Evolutionary conservation across 1,140 invertebrate species (phyloP), one percentile per base, ranked within the genome.

Genomic region (Zophobas atratus): DNA sequence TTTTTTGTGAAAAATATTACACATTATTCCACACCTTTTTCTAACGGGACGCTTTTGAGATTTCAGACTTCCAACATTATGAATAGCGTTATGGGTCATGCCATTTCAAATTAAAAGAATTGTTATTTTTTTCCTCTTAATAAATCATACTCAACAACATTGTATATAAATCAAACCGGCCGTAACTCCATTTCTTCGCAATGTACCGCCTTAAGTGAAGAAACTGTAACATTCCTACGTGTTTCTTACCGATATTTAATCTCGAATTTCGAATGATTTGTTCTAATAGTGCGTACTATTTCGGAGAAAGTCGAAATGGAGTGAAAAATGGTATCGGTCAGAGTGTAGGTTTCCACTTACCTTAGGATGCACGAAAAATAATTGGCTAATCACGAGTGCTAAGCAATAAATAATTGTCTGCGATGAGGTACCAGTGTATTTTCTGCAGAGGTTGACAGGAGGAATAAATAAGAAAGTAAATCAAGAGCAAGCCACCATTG

Each of bases 401-500:
- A 34, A 34, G 33, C 34, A 5, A 57, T 57, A 57, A 57, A 57
- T 57, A 8, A 35, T 35, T 0, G 20, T 35, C 34, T 20, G 34
- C 35, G 55, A 57, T 57, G 55, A 57, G 55, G 55, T 57, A 57
- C 32, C 8, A 36, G 3, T 4, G 33, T 20, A 35, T 34, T 35
- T 57, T 34, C 72, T 67, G 41, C 48, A 71, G 49, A 49, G 67
- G 33, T 46, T 71, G 43, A 60, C 55, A 79, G 55, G 63, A 76
- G 48, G 67, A 79, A 76, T 60, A 76, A 78, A 76, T 60, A 76
- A 78, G 77, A 78, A 78, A 76, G 77, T 78, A 71, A 74, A 76
- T 67, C 46, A 67, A 78, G 79, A 79, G 75, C 74, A 71, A 70
- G 63, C 67, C 76, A 79, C 81, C 81, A 81, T 81, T 81, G 78